Percentiles rank a stretch among this genome's conserved stretches.
Conservation (phyloP, 2,113 vertebrate genomes). For the Centropus bengalensis region DNA sequence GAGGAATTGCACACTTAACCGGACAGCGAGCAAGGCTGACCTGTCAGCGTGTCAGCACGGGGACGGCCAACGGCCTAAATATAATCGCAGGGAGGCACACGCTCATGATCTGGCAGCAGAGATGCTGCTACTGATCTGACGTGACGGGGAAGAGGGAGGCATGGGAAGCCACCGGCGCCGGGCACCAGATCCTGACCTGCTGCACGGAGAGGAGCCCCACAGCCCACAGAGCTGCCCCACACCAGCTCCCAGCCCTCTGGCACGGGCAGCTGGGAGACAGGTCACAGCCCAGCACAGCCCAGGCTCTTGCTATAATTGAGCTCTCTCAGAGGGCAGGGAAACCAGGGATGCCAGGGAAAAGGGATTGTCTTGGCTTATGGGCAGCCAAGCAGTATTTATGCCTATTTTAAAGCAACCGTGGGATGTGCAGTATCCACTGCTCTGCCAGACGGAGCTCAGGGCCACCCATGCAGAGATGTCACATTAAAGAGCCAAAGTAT, state of each 20-base stretch:
- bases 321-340: neutral
- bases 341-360: neutral
- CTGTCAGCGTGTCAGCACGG: constrained; percentile 52
- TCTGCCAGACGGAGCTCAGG: neutral
- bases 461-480: neutral
- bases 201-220: neutral
- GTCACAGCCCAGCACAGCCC: neutral
- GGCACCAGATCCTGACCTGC: neutral
- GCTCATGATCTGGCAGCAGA: constrained; percentile 45
- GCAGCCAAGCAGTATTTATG: neutral
- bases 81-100: constrained; percentile 32
- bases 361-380: neutral
- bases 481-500: neutral
- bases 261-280: rapidly evolving
- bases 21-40: neutral
- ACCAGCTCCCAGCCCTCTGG: neutral
- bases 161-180: rapidly evolving
- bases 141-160: neutral
- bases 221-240: neutral
- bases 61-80: constrained; percentile 27
- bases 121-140: constrained; percentile 59
- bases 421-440: neutral
- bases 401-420: neutral
- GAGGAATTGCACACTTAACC: constrained; percentile 7
- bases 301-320: neutral